Evolutionary conservation across 2,888 invertebrate genomes (phyloP).

Genomic region (Hoplodrina ambigua): DNA sequence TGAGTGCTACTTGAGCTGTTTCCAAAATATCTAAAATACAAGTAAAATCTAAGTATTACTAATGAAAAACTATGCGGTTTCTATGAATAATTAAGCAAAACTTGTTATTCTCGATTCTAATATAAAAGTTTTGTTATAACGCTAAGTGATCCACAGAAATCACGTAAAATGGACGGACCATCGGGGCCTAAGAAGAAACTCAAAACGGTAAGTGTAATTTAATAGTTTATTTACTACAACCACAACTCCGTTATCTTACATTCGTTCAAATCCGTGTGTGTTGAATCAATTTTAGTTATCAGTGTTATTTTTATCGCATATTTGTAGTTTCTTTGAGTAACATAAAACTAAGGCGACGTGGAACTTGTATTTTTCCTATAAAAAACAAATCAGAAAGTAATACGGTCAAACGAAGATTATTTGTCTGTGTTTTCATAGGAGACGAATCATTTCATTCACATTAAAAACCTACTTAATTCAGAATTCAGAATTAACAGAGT

Average conservation of each 20-base stretch:
- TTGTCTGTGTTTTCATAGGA: not conserved
- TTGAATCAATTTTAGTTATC: constrained; percentile 10
- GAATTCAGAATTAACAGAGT: not conserved
- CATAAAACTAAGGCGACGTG: not conserved
- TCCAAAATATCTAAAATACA: not conserved
- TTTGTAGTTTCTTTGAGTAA: not conserved
- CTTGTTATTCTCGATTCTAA: constrained; percentile 14
- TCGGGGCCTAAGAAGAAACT: constrained; percentile 86
- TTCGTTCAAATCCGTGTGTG: constrained; percentile 10
- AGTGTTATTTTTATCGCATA: not conserved
- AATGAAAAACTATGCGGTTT: constrained; percentile 17
- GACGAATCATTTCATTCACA: not conserved
- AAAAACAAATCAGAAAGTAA: not conserved
- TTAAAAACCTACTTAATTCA: constrained; percentile 2
- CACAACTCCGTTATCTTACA: not conserved
- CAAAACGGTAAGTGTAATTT: constrained; percentile 82
- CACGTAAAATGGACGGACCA: constrained; percentile 79
- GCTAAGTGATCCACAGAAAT: constrained; percentile 16
- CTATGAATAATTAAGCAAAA: constrained; percentile 21
- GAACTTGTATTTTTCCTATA: not conserved
- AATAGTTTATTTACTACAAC: constrained; percentile 11
- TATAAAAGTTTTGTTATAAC: constrained; percentile 22
- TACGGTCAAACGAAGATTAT: constrained; percentile 6
- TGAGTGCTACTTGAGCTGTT: constrained; percentile 4
- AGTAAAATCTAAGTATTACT: constrained; percentile 1